These are phyloP conservation scores for Trachymyrmex septentrionalis DNA, from an alignment of 1,140 invertebrate species.

Conservation along the genomic window DNA sequence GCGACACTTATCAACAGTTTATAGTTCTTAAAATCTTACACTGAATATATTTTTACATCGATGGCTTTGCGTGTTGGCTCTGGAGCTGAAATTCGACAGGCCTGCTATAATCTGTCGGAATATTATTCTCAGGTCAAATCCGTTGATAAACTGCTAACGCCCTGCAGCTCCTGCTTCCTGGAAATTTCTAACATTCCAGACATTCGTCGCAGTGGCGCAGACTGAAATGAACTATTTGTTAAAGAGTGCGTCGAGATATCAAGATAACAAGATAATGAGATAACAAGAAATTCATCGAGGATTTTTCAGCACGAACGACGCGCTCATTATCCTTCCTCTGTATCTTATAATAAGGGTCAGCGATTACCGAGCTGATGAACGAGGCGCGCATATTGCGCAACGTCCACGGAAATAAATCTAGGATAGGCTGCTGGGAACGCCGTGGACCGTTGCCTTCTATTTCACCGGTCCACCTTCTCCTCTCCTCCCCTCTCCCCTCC, in stretches of 20 bases:
- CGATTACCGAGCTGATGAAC: conserved; percentile 49
- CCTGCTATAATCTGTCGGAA: neutral
- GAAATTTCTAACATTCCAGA: neutral
- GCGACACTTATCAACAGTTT: too few species aligned
- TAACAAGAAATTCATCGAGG: conserved; percentile 15
- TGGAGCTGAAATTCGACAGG: too few species aligned
- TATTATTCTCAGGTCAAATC: neutral
- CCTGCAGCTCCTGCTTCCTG: neutral
- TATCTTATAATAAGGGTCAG: conserved; percentile 59
- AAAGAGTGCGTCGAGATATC: conserved; percentile 1
- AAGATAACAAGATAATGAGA: neutral
- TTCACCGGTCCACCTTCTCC: conserved; percentile 40
- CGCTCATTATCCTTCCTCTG: conserved; percentile 69
- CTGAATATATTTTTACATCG: too few species aligned
- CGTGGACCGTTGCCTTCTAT: conserved; percentile 75
- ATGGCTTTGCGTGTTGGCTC: too few species aligned
- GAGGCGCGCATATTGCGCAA: conserved; percentile 74
- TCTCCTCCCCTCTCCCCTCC: neutral
- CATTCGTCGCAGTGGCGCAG: neutral
- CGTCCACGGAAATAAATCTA: conserved; percentile 81
- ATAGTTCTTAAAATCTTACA: too few species aligned
- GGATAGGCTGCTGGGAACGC: conserved; percentile 78
- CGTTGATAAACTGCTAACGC: neutral
- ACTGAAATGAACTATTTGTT: neutral
- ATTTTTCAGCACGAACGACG: conserved; percentile 57